These are phyloP conservation scores for Pygathrix nemaeus DNA, from an alignment of 2,113 vertebrate species.

Conservation along the genomic window DNA sequence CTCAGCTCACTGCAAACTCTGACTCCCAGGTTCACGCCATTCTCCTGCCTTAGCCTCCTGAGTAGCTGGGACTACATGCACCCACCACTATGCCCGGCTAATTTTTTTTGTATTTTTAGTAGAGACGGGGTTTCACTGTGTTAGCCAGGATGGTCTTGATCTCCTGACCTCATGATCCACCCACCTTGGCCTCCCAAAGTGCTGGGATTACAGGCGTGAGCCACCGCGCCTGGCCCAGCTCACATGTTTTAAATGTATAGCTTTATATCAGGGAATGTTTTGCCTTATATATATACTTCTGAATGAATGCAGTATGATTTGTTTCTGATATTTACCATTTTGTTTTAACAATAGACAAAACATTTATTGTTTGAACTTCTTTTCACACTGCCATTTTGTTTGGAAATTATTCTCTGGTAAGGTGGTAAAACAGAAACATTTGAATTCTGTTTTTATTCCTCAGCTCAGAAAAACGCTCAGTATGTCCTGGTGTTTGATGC, in stretches of 20 bases:
- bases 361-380: not conserved
- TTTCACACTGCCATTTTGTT: not conserved
- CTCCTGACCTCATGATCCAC: too few species aligned
- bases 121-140: too few species aligned
- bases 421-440: not conserved
- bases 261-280: not conserved
- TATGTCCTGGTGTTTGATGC: slow-evolving; percentile 93
- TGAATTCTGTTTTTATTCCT: slow-evolving; percentile 56
- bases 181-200: too few species aligned
- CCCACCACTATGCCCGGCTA: too few species aligned
- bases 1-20: too few species aligned
- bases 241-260: not conserved
- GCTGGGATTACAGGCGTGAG: too few species aligned
- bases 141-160: too few species aligned
- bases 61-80: too few species aligned
- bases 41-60: too few species aligned
- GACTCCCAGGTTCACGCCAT: too few species aligned
- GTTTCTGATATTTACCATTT: not conserved
- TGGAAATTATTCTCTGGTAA: not conserved
- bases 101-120: too few species aligned
- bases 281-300: not conserved
- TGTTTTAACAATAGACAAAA: not conserved
- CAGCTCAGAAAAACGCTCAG: slow-evolving; percentile 93
- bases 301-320: not conserved
- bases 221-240: not conserved